These are phyloP conservation scores for Athalia cordata DNA, from an alignment of 2,888 invertebrate species.

Conservation along the genomic window DNA sequence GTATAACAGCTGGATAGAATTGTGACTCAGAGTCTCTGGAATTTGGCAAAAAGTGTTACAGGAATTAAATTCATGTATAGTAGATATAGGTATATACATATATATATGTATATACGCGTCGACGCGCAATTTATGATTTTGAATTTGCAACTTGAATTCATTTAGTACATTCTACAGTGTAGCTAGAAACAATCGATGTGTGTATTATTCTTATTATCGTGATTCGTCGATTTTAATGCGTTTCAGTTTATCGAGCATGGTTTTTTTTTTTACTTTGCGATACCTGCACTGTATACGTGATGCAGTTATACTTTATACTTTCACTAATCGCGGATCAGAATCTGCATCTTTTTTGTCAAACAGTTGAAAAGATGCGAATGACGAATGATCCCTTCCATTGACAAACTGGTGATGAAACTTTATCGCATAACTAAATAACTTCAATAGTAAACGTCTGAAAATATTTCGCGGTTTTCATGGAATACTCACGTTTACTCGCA, in stretches of 20 bases:
- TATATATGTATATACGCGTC: too few species aligned
- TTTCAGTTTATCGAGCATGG: too few species aligned
- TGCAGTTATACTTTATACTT: too few species aligned
- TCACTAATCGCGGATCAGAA: not conserved
- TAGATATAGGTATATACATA: not conserved
- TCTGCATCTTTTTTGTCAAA: slow-evolving; percentile 21
- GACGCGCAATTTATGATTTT: too few species aligned
- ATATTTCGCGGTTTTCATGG: not conserved
- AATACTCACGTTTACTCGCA: slow-evolving; percentile 28
- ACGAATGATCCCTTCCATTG: not conserved
- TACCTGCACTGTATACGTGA: too few species aligned
- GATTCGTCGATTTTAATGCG: too few species aligned
- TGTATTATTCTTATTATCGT: too few species aligned
- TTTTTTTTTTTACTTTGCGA: too few species aligned
- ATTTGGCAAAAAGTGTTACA: slow-evolving; percentile 18
- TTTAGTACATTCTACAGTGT: too few species aligned
- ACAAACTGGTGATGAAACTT: slow-evolving; percentile 13
- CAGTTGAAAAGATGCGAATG: not conserved
- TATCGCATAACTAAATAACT: not conserved
- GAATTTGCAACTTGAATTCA: too few species aligned
- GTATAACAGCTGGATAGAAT: slow-evolving; percentile 10
- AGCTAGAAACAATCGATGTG: too few species aligned
- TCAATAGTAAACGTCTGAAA: not conserved
- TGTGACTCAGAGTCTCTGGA: slow-evolving; percentile 36
- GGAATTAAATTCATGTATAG: not conserved